phyloP scores from a whole-genome alignment of 1,140 invertebrate genomes.

The Lerema accius region DNA sequence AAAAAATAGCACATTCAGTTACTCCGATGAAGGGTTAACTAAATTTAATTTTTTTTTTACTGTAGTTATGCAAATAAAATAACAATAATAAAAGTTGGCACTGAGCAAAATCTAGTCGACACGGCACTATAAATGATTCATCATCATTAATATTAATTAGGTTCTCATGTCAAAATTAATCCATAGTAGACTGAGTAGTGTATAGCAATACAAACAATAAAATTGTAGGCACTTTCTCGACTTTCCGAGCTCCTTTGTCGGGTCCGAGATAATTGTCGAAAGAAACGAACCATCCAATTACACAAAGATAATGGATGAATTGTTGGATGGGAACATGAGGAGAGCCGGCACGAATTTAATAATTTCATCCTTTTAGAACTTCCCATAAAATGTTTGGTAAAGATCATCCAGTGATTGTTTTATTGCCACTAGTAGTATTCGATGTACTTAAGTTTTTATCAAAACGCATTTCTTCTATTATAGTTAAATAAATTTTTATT shows the following conservation, averaged over 20 bases:
- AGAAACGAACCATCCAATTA: constrained; percentile 29
- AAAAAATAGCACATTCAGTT: no score
- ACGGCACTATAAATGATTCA: no score
- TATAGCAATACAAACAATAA: constrained; percentile 30
- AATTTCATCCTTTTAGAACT: constrained; percentile 26
- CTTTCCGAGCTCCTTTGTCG: constrained; percentile 31
- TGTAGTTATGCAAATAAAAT: no score
- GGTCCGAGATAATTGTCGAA: constrained; percentile 32
- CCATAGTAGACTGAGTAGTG: neutral
- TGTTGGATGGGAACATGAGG: constrained; percentile 14
- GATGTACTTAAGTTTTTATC: constrained; percentile 7
- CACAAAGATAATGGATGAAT: constrained; percentile 30
- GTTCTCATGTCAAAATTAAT: neutral
- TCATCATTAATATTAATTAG: neutral
- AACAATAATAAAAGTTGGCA: no score
- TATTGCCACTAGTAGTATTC: constrained; percentile 4
- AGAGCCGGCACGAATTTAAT: constrained; percentile 15
- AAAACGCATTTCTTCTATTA: constrained; percentile 1
- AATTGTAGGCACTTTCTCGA: constrained; percentile 22
- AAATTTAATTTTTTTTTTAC: no score
- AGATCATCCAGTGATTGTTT: constrained; percentile 22
- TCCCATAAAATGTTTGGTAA: constrained; percentile 25
- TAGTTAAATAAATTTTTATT: constrained; percentile 1
- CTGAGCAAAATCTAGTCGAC: no score
- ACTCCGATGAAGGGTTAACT: no score